Base-by-base conservation (phyloP, 2,797 vertebrate species). In the Coendou prehensilis region DNA sequence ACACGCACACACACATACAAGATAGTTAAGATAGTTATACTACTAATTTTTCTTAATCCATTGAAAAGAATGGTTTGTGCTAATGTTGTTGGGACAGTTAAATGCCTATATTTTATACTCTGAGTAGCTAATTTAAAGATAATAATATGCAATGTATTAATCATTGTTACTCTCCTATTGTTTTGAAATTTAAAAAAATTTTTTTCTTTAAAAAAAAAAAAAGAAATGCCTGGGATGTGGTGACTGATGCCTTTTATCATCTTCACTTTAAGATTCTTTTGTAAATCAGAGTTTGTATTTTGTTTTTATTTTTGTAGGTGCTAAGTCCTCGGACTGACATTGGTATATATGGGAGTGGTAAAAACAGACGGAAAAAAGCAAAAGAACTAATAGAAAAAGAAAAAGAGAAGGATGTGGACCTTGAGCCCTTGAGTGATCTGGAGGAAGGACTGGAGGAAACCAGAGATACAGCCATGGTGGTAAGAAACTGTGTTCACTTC, bases 381-480 rank as follows among this genome's bases (percentile, higher is more conserved):
- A 99, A 99, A 96, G 99, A 99, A 98, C 97, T 99, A 56, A 98
- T 99, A 98, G 99, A 99, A 98, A 99, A 99, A 97, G 99, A 99
- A 97, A 99, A 98, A 95, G 99, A 99, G 90, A 98, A 99, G 33
- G 99, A 99, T 22, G 99, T 99, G 30, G 99, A 99, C 91, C 98
- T 99, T 64, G 99, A 99, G 59, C 98, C 99, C 33, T 96, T 99
- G 76, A 99, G 99, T 84, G 99, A 99, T 96, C 98, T 99, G 91
- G 99, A 99, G 64, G 99, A 99, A 90, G 98, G 98, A 9, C 92
- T 98, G 1, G 99, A 99, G 88, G 99, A 99, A 97, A 98, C 98
- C 11, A 99, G 99, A 56, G 99, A 99, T 7, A 99, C 99, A n/a
- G 99, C 99, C 52, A 97, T 99, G 47, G 99, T 99, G 91, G 99